Percentiles rank a stretch among this genome's conserved stretches.
These are phyloP conservation scores for Rhagium mordax DNA, from an alignment of 2,888 invertebrate genomes.

Conservation along the genomic window DNA sequence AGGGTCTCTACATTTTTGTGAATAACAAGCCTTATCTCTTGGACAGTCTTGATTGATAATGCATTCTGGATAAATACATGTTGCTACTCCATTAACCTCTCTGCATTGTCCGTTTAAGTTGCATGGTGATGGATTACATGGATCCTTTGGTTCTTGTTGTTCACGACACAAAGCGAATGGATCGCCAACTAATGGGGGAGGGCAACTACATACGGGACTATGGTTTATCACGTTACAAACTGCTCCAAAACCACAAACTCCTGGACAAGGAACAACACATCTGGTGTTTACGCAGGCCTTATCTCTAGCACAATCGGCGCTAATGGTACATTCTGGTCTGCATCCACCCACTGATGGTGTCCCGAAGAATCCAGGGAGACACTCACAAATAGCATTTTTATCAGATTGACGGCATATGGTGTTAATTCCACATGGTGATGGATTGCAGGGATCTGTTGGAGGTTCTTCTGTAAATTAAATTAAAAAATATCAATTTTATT, in stretches of 20 bases:
- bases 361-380: constrained; percentile 83
- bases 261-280: constrained; percentile 86
- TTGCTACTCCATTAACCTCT: constrained; percentile 78
- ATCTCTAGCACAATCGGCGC: constrained; percentile 83
- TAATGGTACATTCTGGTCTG: constrained; percentile 87
- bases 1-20: constrained; percentile 88
- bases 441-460: constrained; percentile 70
- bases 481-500: neutral
- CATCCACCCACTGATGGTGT: constrained; percentile 81
- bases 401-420: constrained; percentile 77
- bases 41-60: constrained; percentile 91
- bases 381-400: constrained; percentile 80
- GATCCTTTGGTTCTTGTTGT: constrained; percentile 73
- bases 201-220: constrained; percentile 88
- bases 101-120: constrained; percentile 87
- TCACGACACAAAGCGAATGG: constrained; percentile 82
- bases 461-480: constrained; percentile 55
- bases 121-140: constrained; percentile 90
- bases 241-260: constrained; percentile 85
- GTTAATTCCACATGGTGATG: constrained; percentile 84
- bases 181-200: constrained; percentile 82
- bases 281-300: constrained; percentile 85
- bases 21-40: constrained; percentile 84
- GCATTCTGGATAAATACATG: constrained; percentile 90
- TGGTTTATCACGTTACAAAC: constrained; percentile 87